Conservation (phyloP, 2,113 vertebrate species). For the Gobius niger region DNA sequence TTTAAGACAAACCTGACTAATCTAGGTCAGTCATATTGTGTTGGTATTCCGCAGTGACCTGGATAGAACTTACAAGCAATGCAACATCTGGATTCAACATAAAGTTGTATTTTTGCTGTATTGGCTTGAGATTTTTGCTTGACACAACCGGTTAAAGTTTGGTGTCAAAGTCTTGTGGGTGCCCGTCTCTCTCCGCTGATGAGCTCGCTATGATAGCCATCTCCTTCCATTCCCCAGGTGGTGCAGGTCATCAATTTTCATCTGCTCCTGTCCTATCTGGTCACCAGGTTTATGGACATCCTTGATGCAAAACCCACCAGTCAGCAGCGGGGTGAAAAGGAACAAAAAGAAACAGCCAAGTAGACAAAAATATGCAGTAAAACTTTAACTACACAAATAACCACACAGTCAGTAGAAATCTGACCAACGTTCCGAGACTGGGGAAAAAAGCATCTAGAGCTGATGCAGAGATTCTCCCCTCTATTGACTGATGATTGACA, state of each 20-base stretch:
- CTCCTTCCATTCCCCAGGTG: constrained; percentile 39
- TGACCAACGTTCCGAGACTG: background rate
- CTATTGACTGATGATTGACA: background rate
- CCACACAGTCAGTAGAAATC: constrained; percentile 8
- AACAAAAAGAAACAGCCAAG: constrained; percentile 10
- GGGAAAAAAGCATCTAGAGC: constrained; percentile 8
- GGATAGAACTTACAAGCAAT: constrained; percentile 9
- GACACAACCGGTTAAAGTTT: background rate
- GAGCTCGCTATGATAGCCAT: constrained; percentile 42
- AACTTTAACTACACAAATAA: constrained; percentile 13
- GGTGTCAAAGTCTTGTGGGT: constrained; percentile 2
- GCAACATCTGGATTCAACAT: background rate
- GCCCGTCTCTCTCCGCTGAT: constrained; percentile 14
- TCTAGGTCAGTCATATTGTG: constrained; percentile 39
- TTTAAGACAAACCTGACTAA: constrained; percentile 21
- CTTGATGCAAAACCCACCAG: constrained; percentile 12
- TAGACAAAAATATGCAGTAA: constrained; percentile 7
- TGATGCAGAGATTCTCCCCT: background rate
- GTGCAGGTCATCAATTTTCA: constrained; percentile 60
- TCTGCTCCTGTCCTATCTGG: constrained; percentile 35
- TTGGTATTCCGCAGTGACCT: constrained; percentile 33
- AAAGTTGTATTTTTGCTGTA: background rate
- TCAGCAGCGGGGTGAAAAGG: background rate
- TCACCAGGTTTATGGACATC: constrained; percentile 33
- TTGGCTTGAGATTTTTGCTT: background rate